Percentiles rank a stretch among this genome's conserved stretches.
These are phyloP conservation scores for Nycteola revayana DNA, from an alignment of 2,888 invertebrate genomes.

Conservation along the genomic window DNA sequence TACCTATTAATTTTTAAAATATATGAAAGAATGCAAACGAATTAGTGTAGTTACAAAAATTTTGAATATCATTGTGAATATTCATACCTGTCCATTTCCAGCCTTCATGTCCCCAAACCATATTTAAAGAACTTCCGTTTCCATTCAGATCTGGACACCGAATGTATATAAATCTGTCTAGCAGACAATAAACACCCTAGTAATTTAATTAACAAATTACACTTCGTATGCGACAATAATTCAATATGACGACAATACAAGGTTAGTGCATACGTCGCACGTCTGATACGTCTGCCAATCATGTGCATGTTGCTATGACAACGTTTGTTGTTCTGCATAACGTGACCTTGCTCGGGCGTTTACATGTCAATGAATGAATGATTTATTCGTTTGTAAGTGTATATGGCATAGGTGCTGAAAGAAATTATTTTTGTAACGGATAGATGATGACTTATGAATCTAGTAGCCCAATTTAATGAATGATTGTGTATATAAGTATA, in stretches of 20 bases:
- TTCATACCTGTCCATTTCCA: background rate
- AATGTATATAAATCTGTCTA: background rate
- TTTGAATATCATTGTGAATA: no score
- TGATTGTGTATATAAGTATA: no score
- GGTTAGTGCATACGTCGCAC: slow-evolving; percentile 13
- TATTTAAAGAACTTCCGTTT: background rate
- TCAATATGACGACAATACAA: slow-evolving; percentile 19
- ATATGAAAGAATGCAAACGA: no score
- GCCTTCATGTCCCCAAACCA: slow-evolving; percentile 1
- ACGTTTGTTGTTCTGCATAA: slow-evolving; percentile 21
- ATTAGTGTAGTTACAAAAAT: no score
- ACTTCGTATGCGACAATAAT: slow-evolving; percentile 6
- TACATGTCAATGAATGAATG: slow-evolving; percentile 24
- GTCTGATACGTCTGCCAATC: slow-evolving; percentile 23
- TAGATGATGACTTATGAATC: no score
- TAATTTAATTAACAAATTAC: slow-evolving; percentile 6
- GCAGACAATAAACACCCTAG: slow-evolving; percentile 2
- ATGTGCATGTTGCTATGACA: slow-evolving; percentile 30
- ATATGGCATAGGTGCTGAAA: background rate
- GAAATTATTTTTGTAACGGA: no score
- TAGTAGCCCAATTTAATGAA: no score
- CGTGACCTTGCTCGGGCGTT: slow-evolving; percentile 35
- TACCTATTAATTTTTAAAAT: no score
- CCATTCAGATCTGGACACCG: background rate
- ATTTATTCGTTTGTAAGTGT: slow-evolving; percentile 12